Evolutionary conservation across 53 echinoderm and acorn worm species (phyloP), one percentile per base, ranked within the genome.

Genomic region (Hippasteria phrygiana): DNA sequence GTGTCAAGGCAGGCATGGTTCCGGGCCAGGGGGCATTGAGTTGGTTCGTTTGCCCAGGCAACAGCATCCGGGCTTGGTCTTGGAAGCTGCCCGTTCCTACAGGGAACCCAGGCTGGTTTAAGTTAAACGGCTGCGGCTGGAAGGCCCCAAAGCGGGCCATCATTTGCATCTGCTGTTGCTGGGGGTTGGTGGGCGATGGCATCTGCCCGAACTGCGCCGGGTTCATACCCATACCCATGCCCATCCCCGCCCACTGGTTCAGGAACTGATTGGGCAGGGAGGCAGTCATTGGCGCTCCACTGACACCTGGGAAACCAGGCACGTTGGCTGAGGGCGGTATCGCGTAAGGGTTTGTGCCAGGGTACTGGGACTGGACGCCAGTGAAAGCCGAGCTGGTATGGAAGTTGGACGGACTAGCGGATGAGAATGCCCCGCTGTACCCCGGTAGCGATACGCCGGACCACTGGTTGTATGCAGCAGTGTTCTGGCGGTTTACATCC

Each of bases 101-200:
- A 42, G 88, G 88, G 62, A 88, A 62, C 13, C 91, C 88, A 2
- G 83, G 75, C 40, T 91, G 92, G 47, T 67, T 79, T 73, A 34
- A 55, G 75, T 56, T 90, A 32, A 55, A 90, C 6, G 48, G 90
- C 29, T 33, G 88, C 75, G 29, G 41, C 34, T n/a, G 93, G 87
- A 76, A 90, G 37, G 66, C 64, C 31, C 92, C 93, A 90, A 93
- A 56, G 43, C 92, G 77, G 46, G 88, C 42, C 90, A 92, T 88
- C 95, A 95, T 95, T 62, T 95, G 93, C 88, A 90, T 88, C 27
- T 90, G 77, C 45, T 70, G 40, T 9, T 85, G 69, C 51, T 85
- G 85, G 13, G 71, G 71, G 69, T n/a, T 47, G 11, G 56, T 32
- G 35, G 79, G n/a, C n/a, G n/a, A n/a, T 50, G 22, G 47, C 70